Base-by-base conservation (phyloP, 37 sponge, comb jelly and placozoan genomes). In the Dysidea cf. avara region DNA sequence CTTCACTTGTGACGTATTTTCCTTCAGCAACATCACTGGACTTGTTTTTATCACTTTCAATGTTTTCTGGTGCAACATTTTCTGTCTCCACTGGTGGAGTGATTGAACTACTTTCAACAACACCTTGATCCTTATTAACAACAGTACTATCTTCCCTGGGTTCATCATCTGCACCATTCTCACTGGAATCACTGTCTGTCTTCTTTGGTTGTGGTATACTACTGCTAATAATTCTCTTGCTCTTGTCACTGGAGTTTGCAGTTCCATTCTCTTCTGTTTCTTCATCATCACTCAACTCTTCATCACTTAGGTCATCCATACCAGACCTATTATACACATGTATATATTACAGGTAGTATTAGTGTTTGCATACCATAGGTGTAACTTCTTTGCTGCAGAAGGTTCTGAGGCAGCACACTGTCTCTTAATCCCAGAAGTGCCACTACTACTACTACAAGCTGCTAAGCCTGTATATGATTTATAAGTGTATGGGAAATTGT, bases 251-350 rank as follows among this genome's bases (percentile, higher is more conserved):
- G n/a, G 43, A 30, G 37, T 63, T 5, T 26, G 1, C 1, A 39
- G 24, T 21, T 33, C 0, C 61, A 46, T 51, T 80, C 69, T n/a
- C 59, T 53, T 30, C 70, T 69, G 54, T 70, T 80, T 39, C 71
- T 30, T 18, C 64, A 48, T 24, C 71, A n/a, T n/a, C n/a, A n/a
- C n/a, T n/a, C 50, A 43, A 12, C 9, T 43, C 46, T 43, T 47
- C 68, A 43, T 68, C 68, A 68, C 52, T 68, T 4, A 18, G 50
- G 21, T 47, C 68, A 7, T 68, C 68, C 9, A 68, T 50, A 22
- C 51, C 68, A 46, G 48, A 43, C 68, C 68, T 68, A 26, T 22
- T 30, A 13, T 20, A 47, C 18, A 64, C 31, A 24, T 38, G 35
- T 6, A 30, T 17, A 28, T 28, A 26, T 17, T 21, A 25, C 24